Percentiles rank a stretch among this genome's conserved stretches.
These are phyloP conservation scores for Drosophila tristis DNA, from an alignment of 1,140 invertebrate species.

Conservation along the genomic window DNA sequence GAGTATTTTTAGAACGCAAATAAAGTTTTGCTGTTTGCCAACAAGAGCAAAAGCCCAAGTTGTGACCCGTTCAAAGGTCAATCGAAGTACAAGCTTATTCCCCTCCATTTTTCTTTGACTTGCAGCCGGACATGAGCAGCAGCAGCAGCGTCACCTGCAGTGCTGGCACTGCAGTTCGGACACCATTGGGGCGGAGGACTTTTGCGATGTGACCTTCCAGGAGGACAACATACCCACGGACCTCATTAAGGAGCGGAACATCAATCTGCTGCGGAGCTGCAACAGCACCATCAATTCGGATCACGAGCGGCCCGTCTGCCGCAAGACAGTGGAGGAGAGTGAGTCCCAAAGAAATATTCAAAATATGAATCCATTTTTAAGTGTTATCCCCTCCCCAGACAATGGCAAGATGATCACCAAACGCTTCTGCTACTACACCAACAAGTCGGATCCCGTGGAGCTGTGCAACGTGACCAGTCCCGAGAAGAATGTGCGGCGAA, in stretches of 20 bases:
- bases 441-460: constrained; percentile 74
- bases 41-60: constrained; percentile 1
- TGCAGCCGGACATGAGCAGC: constrained; percentile 50
- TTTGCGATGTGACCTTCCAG: constrained; percentile 73
- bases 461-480: constrained; percentile 69
- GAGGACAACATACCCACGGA: constrained; percentile 76
- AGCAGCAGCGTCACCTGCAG: constrained; percentile 51
- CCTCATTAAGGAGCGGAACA: constrained; percentile 65
- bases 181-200: constrained; percentile 73
- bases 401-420: constrained; percentile 77
- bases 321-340: constrained; percentile 80
- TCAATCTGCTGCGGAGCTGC: constrained; percentile 71
- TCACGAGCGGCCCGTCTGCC: constrained; percentile 76
- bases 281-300: constrained; percentile 77
- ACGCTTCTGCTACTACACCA: constrained; percentile 83
- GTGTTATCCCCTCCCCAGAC: constrained; percentile 30
- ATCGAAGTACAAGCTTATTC: background rate
- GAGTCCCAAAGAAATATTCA: constrained; percentile 1
- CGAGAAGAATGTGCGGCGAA: constrained; percentile 76
- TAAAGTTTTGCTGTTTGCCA: constrained; percentile 16
- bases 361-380: background rate
- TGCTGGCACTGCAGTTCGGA: constrained; percentile 83
- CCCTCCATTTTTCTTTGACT: background rate
- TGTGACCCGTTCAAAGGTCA: constrained; percentile 40
- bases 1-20: constrained; percentile 22